phyloP scores from a whole-genome alignment of 2,113 vertebrate genomes.

The Thymallus thymallus region DNA sequence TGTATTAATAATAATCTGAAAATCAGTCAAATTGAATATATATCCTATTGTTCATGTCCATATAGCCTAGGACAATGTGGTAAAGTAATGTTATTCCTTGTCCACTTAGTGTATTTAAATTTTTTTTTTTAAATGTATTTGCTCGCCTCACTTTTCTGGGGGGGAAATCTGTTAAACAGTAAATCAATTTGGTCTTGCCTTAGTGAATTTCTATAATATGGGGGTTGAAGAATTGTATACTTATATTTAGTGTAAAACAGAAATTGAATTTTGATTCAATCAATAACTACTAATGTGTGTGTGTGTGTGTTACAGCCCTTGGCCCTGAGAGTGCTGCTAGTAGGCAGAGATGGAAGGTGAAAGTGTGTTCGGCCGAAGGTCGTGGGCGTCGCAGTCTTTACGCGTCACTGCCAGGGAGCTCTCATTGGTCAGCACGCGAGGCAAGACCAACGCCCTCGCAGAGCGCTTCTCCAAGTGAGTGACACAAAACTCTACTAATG shows the following conservation, averaged over 20 bases:
- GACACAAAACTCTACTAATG: background rate
- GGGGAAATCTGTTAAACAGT: too few species aligned
- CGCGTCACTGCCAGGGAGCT: conserved; percentile 91
- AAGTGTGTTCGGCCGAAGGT: conserved; percentile 78
- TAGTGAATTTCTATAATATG: too few species aligned
- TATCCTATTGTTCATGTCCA: too few species aligned
- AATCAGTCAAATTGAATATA: too few species aligned
- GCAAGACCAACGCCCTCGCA: conserved; percentile 79
- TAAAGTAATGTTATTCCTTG: too few species aligned
- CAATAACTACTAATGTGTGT: background rate
- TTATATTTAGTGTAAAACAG: too few species aligned
- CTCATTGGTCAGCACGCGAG: conserved; percentile 82
- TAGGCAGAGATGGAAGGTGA: conserved; percentile 79
- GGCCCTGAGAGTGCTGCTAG: background rate
- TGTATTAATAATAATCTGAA: too few species aligned
- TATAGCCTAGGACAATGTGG: too few species aligned
- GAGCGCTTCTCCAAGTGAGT: conserved; percentile 96
- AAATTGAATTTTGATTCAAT: background rate
- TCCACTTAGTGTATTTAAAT: too few species aligned
- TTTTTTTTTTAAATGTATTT: too few species aligned
- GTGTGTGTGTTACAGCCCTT: background rate
- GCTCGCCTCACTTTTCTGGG: too few species aligned
- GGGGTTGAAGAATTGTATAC: background rate
- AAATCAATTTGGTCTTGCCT: too few species aligned
- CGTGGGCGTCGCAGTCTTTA: conserved; percentile 86